Evolutionary conservation across 2,113 vertebrate genomes (phyloP).

Genomic region (Bubo scandiacus): DNA sequence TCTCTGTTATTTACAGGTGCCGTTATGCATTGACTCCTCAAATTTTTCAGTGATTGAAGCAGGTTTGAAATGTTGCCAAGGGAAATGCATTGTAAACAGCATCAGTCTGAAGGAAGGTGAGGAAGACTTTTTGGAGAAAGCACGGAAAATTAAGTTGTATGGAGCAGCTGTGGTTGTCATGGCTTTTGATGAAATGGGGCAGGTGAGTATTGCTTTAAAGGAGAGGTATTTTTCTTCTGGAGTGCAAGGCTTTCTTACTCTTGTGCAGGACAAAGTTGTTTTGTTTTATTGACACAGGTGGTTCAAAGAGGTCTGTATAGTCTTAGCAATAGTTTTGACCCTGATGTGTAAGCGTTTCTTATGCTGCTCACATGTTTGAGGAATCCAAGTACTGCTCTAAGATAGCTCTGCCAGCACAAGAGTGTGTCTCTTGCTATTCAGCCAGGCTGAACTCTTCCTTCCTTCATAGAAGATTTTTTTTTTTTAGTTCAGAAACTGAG

Average conservation of each 20-base stretch:
- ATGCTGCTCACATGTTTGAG: neutral
- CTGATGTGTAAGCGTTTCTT: neutral
- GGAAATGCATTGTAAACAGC: slow-evolving; percentile 97
- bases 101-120: slow-evolving; percentile 98
- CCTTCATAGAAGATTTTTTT: neutral
- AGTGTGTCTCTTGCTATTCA: neutral
- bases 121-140: slow-evolving; percentile 86
- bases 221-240: neutral
- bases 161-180: slow-evolving; percentile 94
- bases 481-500: neutral
- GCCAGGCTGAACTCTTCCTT: neutral
- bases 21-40: slow-evolving; percentile 95
- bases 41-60: slow-evolving; percentile 95
- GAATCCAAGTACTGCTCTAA: neutral
- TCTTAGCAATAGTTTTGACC: neutral
- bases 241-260: neutral
- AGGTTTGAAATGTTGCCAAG: slow-evolving; percentile 93
- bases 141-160: slow-evolving; percentile 83
- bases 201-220: slow-evolving; percentile 75
- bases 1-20: slow-evolving; percentile 78
- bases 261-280: neutral
- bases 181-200: slow-evolving; percentile 96
- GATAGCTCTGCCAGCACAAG: neutral
- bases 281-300: neutral
- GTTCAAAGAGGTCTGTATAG: neutral